A percentile compares a stretch with the other conserved stretches of the same genome.
Conservation (phyloP, 2,888 invertebrate species). For the Tenthredo mesomela region DNA sequence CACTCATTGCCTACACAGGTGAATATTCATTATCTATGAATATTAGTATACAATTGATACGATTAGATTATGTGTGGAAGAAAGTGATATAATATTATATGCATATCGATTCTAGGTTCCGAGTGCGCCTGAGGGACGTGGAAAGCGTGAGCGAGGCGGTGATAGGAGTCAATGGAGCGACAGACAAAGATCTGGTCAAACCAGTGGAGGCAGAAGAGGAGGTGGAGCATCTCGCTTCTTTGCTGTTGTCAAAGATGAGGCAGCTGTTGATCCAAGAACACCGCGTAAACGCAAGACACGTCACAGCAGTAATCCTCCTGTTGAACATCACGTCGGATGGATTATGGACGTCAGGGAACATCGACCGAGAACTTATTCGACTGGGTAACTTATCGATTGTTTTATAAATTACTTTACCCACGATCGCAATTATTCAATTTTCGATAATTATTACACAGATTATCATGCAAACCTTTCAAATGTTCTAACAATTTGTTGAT, state of each 20-base stretch:
- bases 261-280: constrained; percentile 82
- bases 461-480: neutral
- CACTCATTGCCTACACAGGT: constrained; percentile 67
- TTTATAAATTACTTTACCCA: neutral
- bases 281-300: constrained; percentile 93
- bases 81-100: neutral
- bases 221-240: constrained; percentile 93
- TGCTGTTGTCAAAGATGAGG: constrained; percentile 93
- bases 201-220: constrained; percentile 62
- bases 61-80: neutral
- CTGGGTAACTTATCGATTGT: constrained; percentile 80
- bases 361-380: constrained; percentile 87
- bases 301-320: constrained; percentile 96
- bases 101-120: constrained; percentile 26
- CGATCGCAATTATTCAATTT: neutral
- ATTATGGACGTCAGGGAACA: constrained; percentile 96
- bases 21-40: constrained; percentile 25
- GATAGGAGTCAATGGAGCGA: constrained; percentile 69
- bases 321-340: constrained; percentile 98
- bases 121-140: constrained; percentile 60
- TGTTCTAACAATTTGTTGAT: constrained; percentile 52
- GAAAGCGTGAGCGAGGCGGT: constrained; percentile 66
- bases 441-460: constrained; percentile 49
- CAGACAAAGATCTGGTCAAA: constrained; percentile 60
- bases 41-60: neutral